A percentile compares a stretch with the other conserved stretches of the same genome.
Evolutionary conservation across 2,113 vertebrate species (phyloP).

Genomic region (Cheirogaleus medius): DNA sequence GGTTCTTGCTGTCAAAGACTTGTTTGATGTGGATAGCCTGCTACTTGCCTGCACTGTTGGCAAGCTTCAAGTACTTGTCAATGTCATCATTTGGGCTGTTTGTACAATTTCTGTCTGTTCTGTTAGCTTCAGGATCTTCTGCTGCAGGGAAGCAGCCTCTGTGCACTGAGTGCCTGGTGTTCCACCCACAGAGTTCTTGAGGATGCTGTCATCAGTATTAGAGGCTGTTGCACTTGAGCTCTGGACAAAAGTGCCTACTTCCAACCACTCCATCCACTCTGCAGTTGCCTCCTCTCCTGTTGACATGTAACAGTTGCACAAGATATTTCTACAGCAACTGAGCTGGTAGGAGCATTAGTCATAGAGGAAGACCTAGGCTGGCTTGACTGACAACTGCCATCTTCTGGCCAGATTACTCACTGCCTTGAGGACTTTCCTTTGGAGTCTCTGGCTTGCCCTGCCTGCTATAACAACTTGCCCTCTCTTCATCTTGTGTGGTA

Average conservation of each 20-base stretch:
- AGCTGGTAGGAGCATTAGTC: constrained; percentile 88
- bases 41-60: constrained; percentile 91
- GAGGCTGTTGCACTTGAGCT: constrained; percentile 87
- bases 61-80: constrained; percentile 91
- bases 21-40: constrained; percentile 92
- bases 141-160: constrained; percentile 91
- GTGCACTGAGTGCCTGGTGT: constrained; percentile 89
- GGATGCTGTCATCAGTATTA: constrained; percentile 85
- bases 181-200: constrained; percentile 82
- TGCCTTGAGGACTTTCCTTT: constrained; percentile 87
- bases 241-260: constrained; percentile 87
- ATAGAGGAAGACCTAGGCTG: constrained; percentile 92
- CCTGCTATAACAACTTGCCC: constrained; percentile 90
- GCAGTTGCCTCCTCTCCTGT: constrained; percentile 88
- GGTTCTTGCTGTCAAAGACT: constrained; percentile 96
- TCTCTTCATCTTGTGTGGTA: constrained; percentile 89
- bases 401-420: constrained; percentile 89
- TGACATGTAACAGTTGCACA: constrained; percentile 81
- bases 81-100: constrained; percentile 90
- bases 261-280: constrained; percentile 87
- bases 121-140: constrained; percentile 92
- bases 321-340: constrained; percentile 87
- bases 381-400: constrained; percentile 79
- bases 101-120: constrained; percentile 94
- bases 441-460: constrained; percentile 86